Evolutionary conservation across 2,888 invertebrate genomes (phyloP).

Genomic region (Crepidodera aurea): DNA sequence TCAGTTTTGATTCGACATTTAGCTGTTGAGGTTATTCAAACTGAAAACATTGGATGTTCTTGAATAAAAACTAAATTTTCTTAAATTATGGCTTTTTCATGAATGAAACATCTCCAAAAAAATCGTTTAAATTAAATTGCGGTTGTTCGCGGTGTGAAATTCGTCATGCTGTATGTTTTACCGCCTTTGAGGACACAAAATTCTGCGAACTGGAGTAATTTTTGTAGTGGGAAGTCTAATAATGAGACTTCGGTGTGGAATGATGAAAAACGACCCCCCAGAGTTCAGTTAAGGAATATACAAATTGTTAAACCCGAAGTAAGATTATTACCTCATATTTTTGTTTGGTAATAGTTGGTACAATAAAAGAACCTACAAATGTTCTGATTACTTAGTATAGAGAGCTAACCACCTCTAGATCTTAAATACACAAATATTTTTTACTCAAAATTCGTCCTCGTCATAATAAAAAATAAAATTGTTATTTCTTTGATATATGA

Average conservation of each 20-base stretch:
- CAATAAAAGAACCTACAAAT: no score
- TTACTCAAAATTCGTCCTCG: no score
- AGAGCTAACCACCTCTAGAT: no score
- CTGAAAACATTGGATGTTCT: constrained; percentile 8
- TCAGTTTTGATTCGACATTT: constrained; percentile 42
- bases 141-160: constrained; percentile 3
- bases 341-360: no score
- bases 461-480: no score
- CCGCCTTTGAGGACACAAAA: constrained; percentile 63
- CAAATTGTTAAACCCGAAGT: constrained; percentile 43
- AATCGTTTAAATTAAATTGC: background rate
- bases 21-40: constrained; percentile 30
- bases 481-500: no score
- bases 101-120: constrained; percentile 9
- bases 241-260: constrained; percentile 35
- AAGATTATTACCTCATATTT: constrained; percentile 32
- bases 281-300: constrained; percentile 45
- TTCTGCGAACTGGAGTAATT: constrained; percentile 63
- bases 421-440: no score
- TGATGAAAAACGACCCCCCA: constrained; percentile 42
- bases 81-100: constrained; percentile 5
- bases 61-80: constrained; percentile 1
- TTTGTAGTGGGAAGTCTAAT: constrained; percentile 53
- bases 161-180: constrained; percentile 62
- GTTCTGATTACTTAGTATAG: no score